Percentiles rank a stretch among this genome's conserved stretches.
Evolutionary conservation across 2,797 vertebrate species (phyloP).

Genomic region (Danio jaintianensis): DNA sequence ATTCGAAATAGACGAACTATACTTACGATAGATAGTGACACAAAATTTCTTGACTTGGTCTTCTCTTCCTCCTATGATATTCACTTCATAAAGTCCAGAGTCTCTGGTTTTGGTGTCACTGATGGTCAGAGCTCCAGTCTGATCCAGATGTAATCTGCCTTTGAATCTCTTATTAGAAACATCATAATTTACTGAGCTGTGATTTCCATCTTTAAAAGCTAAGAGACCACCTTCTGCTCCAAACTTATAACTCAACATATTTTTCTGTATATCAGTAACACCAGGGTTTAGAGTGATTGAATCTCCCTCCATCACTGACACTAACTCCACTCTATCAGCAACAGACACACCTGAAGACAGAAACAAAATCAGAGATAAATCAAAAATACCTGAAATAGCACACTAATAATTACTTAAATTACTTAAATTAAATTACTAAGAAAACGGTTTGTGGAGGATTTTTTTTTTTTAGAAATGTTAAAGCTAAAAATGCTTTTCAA

Average conservation of each 20-base stretch:
- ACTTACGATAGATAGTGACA: not conserved
- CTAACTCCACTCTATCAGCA: not conserved
- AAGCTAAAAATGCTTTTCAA: too few relatives aligned
- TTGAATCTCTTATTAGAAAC: too few relatives aligned
- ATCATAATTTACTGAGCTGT: not conserved
- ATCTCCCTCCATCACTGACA: not conserved
- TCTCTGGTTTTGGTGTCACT: not conserved
- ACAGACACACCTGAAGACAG: not conserved
- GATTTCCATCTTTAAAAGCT: not conserved
- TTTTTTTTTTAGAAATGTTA: too few relatives aligned
- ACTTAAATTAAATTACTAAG: too few relatives aligned
- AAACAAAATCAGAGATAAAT: not conserved
- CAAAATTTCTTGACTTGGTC: not conserved
- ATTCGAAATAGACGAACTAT: not conserved
- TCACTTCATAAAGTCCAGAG: not conserved
- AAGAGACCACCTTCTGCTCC: not conserved
- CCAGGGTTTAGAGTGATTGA: too few relatives aligned
- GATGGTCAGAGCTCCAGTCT: not conserved
- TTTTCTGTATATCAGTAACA: not conserved
- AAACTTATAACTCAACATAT: not conserved
- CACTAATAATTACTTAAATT: not conserved
- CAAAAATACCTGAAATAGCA: not conserved
- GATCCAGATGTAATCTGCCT: not conserved
- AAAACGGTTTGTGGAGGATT: too few relatives aligned
- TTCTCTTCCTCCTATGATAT: not conserved